Evolutionary conservation across 37 sponge, comb jelly and placozoan genomes (phyloP).

Genomic region (Spongia lamella): DNA sequence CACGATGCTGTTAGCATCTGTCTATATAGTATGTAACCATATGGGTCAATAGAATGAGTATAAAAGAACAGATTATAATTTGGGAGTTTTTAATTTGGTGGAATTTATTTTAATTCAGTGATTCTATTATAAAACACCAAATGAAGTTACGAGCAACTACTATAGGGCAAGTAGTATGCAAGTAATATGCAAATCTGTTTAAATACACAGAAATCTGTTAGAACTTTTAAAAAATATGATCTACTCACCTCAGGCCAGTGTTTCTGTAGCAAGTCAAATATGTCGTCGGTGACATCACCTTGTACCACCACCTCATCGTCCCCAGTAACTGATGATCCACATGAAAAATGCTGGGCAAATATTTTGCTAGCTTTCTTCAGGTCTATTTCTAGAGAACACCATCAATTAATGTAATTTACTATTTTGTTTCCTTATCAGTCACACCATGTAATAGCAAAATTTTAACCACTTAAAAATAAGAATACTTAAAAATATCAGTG

Average conservation of each 20-base stretch:
- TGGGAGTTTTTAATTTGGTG: too few relatives aligned
- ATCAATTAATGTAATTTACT: not conserved
- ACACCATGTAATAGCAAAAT: not conserved
- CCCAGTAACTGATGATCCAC: constrained; percentile 97
- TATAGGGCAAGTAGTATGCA: not conserved
- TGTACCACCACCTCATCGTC: constrained; percentile 97
- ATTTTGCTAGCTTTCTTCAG: constrained; percentile 86
- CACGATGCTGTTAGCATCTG: too few relatives aligned
- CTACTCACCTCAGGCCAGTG: constrained; percentile 84
- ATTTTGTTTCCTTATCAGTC: not conserved
- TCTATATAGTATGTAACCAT: too few relatives aligned
- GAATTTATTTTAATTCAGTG: too few relatives aligned
- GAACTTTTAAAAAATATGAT: too few relatives aligned
- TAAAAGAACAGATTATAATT: too few relatives aligned
- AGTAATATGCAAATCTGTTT: not conserved
- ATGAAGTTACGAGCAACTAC: too few relatives aligned
- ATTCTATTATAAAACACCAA: too few relatives aligned
- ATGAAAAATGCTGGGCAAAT: constrained; percentile 90
- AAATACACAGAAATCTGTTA: not conserved
- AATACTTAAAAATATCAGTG: too few relatives aligned
- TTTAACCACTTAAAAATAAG: not conserved
- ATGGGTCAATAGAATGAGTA: too few relatives aligned
- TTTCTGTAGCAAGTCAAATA: constrained; percentile 74
- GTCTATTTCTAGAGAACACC: constrained; percentile 69
- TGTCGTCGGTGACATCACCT: constrained; percentile 84